Percentiles rank a stretch among this genome's conserved stretches.
Conservation (phyloP, 2,797 vertebrate genomes). For the Enteromius afrohamiltoni region DNA sequence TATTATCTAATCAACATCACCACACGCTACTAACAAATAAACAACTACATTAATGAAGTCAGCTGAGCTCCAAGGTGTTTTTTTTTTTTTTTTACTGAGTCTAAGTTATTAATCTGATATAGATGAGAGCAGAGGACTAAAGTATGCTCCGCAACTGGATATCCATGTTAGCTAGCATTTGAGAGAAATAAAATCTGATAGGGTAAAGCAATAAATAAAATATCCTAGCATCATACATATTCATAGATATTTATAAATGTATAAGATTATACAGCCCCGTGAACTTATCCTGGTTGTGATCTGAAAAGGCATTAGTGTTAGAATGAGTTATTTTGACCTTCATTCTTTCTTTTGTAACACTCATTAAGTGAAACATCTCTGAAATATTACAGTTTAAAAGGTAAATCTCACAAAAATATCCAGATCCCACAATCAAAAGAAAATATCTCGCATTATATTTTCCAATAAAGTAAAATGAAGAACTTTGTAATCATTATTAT, state of each 20-base stretch:
- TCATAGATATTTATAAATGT: constrained; percentile 59
- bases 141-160: constrained; percentile 25
- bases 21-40: constrained; percentile 70
- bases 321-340: background rate
- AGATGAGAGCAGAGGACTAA: constrained; percentile 75
- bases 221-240: constrained; percentile 67
- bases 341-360: constrained; percentile 1
- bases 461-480: background rate
- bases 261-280: constrained; percentile 23
- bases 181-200: constrained; percentile 38
- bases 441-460: background rate
- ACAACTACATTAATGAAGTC: constrained; percentile 72
- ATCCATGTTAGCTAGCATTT: constrained; percentile 55
- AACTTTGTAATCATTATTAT: too few species aligned
- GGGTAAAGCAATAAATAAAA: constrained; percentile 76
- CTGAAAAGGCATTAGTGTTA: constrained; percentile 14
- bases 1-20: constrained; percentile 24
- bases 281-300: constrained; percentile 20
- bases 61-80: constrained; percentile 63
- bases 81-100: constrained; percentile 57
- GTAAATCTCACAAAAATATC: constrained; percentile 9
- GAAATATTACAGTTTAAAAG: constrained; percentile 1
- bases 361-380: background rate
- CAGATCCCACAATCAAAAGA: background rate
- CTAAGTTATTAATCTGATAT: constrained; percentile 71